Evolutionary conservation across 2,797 vertebrate genomes (phyloP), one percentile per base, ranked within the genome.

Genomic region (Scolopax bukidnonensis): DNA sequence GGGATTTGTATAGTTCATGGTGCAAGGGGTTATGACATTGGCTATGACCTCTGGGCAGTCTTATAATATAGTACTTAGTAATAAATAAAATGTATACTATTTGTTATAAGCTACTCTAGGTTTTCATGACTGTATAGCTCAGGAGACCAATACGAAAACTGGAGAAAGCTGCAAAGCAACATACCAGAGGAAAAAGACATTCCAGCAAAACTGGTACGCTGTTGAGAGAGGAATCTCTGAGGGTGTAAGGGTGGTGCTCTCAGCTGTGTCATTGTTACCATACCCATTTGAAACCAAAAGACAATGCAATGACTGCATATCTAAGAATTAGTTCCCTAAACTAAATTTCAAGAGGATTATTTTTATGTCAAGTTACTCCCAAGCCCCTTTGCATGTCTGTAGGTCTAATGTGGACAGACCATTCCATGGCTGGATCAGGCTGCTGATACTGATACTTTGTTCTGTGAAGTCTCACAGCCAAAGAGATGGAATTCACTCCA

Each of bases 81-180:
- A 83, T 68, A 80, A 67, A 91, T 77, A 81, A 78, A 87, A 75
- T 87, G 78, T 89, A 53, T 75, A 74, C 19, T 43, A 18, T 67
- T 87, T 70, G 41, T 89, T 86, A 53, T 57, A 90, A 95, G 85
- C 16, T 60, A 17, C 30, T 50, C 16, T 47, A 81, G 38, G 32
- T 95, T 94, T 89, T 88, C 61, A 43, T 91, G 81, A 61, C 28
- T 68, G 28, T 53, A 38, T 54, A 68, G 4, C 75, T 87, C 79
- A 54, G 57, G 76, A 94, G 56, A 61, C 76, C 48, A 71, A 23
- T 68, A 51, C 1, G 10, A 82, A 87, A 74, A 24, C 27, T 51
- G 19, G 32, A 70, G 27, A 61, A 5, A 54, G 30, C 65, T 91
- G 54, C 11, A 93, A 77, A 85, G 5, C 60, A 80, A 50, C 38